Evolutionary conservation across 2,888 invertebrate genomes (phyloP), one percentile per base, ranked within the genome.

Genomic region (Thumatha senex): DNA sequence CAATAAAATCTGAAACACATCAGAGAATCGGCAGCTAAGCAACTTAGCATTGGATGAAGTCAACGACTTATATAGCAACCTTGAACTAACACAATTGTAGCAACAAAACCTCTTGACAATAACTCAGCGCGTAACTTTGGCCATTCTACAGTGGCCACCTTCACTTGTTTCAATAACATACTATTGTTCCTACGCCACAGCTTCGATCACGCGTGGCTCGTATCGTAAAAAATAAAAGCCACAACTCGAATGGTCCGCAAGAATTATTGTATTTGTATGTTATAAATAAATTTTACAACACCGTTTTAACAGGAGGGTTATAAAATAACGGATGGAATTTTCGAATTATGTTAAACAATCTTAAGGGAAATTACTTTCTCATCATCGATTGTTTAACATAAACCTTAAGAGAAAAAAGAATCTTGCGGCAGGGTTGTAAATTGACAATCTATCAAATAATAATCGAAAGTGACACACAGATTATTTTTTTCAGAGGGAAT

Each of bases 61-160:
- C 70, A 68, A 54, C 68, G 70, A 75, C 72, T 63, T 48, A 44
- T 46, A 15, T 15, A 40, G 40, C 44, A 71, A 56, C 74, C 72
- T 73, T 75, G 70, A 72, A 73, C 67, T 64, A 54, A 58, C 55
- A 59, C 49, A 52, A 51, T 55, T 48, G 56, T 51, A 58, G 48
- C 50, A 56, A 63, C 49, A 67, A 63, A 61, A 70, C 48, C 48
- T 54, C 46, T 58, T 51, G 48, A 56, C 59, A 68, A 58, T 54
- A 69, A 63, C 55, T 43, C 48, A 15, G 40, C 43, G 48, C 55
- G 58, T 58, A 60, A 53, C 46, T 24, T 4, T 42, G 56, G 40
- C 67, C 48, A 45, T 15, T 14, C 18, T 14, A 44, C 40, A 44
- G 44, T 40, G 36, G 40, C 63, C 51, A 48, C 48, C 48, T 58